Percentiles rank a stretch among this genome's conserved stretches.
Conservation (phyloP, 92 coral and sea anemone species). For the Phymanthus crucifer region DNA sequence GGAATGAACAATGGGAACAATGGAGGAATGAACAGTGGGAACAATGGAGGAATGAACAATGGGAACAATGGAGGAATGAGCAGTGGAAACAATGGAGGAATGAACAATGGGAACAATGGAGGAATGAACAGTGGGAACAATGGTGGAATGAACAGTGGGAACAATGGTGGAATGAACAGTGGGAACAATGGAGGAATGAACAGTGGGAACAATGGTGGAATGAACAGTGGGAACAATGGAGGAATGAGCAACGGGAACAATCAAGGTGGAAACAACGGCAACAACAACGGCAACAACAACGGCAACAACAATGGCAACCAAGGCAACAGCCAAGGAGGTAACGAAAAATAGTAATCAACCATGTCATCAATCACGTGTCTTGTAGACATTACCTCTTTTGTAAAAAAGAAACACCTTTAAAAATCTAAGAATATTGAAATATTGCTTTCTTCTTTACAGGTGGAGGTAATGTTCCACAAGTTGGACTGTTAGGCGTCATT, state of each 20-base stretch:
- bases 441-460: background rate
- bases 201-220: background rate
- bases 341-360: too few relatives aligned
- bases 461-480: background rate
- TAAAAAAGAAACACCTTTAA: too few relatives aligned
- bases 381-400: too few relatives aligned
- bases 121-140: conserved; percentile 1
- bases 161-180: background rate
- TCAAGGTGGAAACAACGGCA: background rate
- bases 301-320: background rate
- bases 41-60: conserved; percentile 5
- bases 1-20: conserved; percentile 8
- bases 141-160: background rate
- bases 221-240: background rate
- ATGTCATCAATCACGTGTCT: too few relatives aligned
- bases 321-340: background rate
- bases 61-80: conserved; percentile 15
- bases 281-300: background rate
- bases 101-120: background rate
- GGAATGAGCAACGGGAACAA: background rate
- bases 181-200: background rate
- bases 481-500: background rate
- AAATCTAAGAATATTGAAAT: background rate
- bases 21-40: background rate
- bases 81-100: conserved; percentile 6